Base-by-base conservation (phyloP, 1,140 invertebrate species). In the Bicyclus anynana region DNA sequence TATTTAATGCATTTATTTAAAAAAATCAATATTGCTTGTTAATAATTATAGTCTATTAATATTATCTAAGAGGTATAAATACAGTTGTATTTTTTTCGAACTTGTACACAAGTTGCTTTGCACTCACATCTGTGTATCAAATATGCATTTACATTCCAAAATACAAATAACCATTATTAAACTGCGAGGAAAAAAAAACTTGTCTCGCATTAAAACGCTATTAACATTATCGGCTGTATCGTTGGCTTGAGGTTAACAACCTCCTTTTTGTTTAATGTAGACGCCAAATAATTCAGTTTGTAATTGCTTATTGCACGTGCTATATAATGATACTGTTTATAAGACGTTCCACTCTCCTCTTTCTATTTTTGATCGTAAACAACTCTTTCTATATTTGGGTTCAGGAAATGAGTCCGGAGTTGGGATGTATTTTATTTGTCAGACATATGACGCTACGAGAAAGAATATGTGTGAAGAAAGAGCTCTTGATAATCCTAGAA, bases 191-290 rank as follows among this genome's bases (percentile, higher is more conserved):
- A 52, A 52, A 47, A 59, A 52, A 52, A 47, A 44, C 40, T 17
- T 47, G 64, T 58, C 42, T 57, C 14, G 38, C 60, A 62, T 56
- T 65, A 65, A 65, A 65, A 62, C 14, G 26, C 52, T 54, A 54
- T 62, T 68, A 62, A 59, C 49, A 65, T 61, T 65, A 68, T 65
- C 62, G 56, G 59, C 26, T 54, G 56, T 62, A 68, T 65, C 66
- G 59, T 49, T 48, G 20, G 42, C 37, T 26, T 37, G 59, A 44
- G 50, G 63, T 65, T 49, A 51, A 61, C 46, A 46, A 57, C 42
- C 60, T 57, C 49, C 17, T 48, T 54, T 62, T 62, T 62, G 60
- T 62, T 62, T 57, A 49, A 62, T 53, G 37, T 54, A 54, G 38
- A 54, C 47, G 59, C 52, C 38, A 23, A 46, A 50, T 61, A 55